Base-by-base conservation (phyloP, 1,140 invertebrate genomes). In the Cepaea nemoralis region DNA sequence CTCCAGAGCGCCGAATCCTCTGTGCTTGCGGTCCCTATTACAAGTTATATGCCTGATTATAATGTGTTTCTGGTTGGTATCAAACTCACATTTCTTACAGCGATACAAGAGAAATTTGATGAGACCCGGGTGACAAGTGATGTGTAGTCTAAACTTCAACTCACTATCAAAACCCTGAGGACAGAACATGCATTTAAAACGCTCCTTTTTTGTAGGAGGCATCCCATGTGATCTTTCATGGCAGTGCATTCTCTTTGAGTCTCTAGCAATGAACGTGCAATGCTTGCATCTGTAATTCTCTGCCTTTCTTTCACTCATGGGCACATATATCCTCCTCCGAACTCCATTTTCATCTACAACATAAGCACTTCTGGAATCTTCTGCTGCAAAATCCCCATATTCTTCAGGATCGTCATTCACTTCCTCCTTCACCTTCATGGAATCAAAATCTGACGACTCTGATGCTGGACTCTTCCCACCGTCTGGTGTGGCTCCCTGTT, bases 171-270 rank as follows among this genome's bases (percentile, higher is more conserved):
- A 85, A 1, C 84, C 82, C 59, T 85, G 84, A 19, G 84, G 84
- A 67, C 84, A 85, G 66, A 83, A 85, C 77, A 83, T 82, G 50
- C 84, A 85, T 67, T 83, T 83, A 59, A 86, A 86, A n/a, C 83
- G 79, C 2, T 84, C 82, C 66, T 84, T 84, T 19, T 79, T 81
- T 0, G 83, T 77, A 0, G 80, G 80, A 35, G 83, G 83, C 33
- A 83, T 73, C 16, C 83, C 81, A 37, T 85, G 84, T n/a, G 80
- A 85, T 3, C 75, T 78, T 35, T 83, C 80, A 55, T 85, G 84
- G 3, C 84, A 79, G 22, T 82, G 40, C 27, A 85, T 59, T 37
- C 84, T 76, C 42, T 74, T 82, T 0, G 59, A 37, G 48, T 85
- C 84, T 55, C 82, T 59, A 35, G 84, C 84, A 33, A 85, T 82